These are phyloP conservation scores for Barypeithes pellucidus DNA, from an alignment of 2,888 invertebrate species.

Conservation along the genomic window DNA sequence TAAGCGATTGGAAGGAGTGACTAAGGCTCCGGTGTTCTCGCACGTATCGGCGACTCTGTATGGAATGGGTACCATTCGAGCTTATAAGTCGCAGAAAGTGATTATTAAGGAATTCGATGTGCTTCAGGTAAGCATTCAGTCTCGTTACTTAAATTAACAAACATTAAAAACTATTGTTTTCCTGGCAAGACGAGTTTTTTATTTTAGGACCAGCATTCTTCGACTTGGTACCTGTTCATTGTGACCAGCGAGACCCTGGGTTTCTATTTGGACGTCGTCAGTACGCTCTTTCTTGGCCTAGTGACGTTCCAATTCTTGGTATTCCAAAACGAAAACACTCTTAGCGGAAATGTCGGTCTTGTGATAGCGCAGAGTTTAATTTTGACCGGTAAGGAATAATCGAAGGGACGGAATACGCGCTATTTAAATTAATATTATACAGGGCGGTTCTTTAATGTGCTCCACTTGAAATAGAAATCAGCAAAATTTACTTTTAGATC, in stretches of 20 bases:
- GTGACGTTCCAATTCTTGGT: conserved; percentile 79
- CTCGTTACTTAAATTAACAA: too few relatives aligned
- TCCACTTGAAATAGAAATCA: too few relatives aligned
- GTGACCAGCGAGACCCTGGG: conserved; percentile 78
- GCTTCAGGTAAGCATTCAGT: conserved; percentile 43
- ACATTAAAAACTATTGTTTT: too few relatives aligned
- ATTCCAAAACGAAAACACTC: conserved; percentile 73
- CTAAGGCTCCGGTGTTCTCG: conserved; percentile 89
- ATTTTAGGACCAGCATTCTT: conserved; percentile 78
- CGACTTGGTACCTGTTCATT: conserved; percentile 76
- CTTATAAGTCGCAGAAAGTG: conserved; percentile 81
- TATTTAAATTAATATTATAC: too few relatives aligned
- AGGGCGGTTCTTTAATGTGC: too few relatives aligned
- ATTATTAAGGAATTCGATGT: conserved; percentile 84
- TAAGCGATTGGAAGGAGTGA: conserved; percentile 76
- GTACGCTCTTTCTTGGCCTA: conserved; percentile 75
- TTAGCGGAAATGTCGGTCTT: conserved; percentile 80
- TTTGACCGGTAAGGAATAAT: conserved; percentile 75
- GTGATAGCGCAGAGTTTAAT: conserved; percentile 82
- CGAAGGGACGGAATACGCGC: too few relatives aligned
- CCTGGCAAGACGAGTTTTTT: too few relatives aligned
- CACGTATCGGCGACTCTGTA: conserved; percentile 90
- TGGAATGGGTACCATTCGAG: conserved; percentile 90
- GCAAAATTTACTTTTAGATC: too few relatives aligned
- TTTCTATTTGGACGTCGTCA: conserved; percentile 78